phyloP scores from a whole-genome alignment of 2,797 vertebrate species.

The Notamacropus eugenii region DNA sequence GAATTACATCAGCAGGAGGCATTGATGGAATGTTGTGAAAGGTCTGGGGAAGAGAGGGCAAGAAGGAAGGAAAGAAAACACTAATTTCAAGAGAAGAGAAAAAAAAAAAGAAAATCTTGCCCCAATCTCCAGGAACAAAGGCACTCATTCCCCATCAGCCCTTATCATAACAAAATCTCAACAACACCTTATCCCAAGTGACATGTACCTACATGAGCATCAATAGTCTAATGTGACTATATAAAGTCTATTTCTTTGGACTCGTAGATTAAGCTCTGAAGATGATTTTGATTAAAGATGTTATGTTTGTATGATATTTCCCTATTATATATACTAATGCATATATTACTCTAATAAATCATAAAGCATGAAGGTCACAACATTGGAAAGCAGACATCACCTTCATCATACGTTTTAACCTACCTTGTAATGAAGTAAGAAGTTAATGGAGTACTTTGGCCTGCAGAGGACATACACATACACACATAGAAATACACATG shows the following conservation, averaged over 20 bases:
- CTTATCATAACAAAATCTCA: constrained; percentile 7
- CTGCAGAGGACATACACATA: background rate
- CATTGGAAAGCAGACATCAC: constrained; percentile 47
- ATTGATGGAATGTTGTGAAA: constrained; percentile 8
- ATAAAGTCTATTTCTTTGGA: constrained; percentile 17
- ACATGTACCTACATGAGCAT: background rate
- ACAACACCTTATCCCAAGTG: constrained; percentile 3
- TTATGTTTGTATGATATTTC: constrained; percentile 67
- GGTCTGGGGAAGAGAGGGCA: background rate
- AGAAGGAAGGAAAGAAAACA: constrained; percentile 12
- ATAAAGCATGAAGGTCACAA: constrained; percentile 67
- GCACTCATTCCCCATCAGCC: fast-evolving
- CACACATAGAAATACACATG: background rate
- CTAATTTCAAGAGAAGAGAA: background rate
- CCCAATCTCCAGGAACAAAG: background rate
- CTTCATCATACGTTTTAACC: constrained; percentile 55
- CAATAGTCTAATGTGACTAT: constrained; percentile 30
- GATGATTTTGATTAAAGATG: constrained; percentile 62
- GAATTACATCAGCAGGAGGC: background rate
- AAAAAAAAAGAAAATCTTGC: background rate
- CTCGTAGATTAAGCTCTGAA: constrained; percentile 48
- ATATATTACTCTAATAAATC: constrained; percentile 74
- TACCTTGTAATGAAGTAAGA: constrained; percentile 69
- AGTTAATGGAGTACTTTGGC: constrained; percentile 73
- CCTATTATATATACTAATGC: constrained; percentile 24